Evolutionary conservation across 1,140 invertebrate species (phyloP).

Genomic region (Pseudobourletiella spinata): DNA sequence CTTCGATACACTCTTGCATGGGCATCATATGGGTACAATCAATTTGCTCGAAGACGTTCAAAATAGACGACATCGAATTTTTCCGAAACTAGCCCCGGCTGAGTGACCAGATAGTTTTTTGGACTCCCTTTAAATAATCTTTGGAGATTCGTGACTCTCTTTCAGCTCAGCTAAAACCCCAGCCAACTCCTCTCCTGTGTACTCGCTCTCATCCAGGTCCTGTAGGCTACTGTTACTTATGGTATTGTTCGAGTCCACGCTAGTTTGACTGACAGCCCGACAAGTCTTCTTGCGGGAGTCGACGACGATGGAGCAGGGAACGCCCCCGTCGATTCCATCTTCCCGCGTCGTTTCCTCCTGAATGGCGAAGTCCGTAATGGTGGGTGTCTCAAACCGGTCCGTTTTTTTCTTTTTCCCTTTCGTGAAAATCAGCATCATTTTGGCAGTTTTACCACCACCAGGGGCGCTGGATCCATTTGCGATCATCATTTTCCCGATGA

Average conservation of each 20-base stretch:
- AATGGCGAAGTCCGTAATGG: not conserved
- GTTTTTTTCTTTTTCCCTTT: not conserved
- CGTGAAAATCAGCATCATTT: not conserved
- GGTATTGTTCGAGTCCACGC: slow-evolving; percentile 25
- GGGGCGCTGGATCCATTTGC: not conserved
- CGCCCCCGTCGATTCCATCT: not conserved
- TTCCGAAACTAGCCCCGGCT: no score
- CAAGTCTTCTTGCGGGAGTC: not conserved
- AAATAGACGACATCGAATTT: no score
- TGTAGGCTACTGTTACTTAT: slow-evolving; percentile 64
- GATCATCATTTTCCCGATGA: not conserved
- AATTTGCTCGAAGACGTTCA: no score
- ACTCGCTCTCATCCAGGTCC: slow-evolving; percentile 56
- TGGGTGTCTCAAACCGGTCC: not conserved
- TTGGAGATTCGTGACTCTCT: slow-evolving; percentile 25
- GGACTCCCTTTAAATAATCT: no score
- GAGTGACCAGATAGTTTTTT: no score
- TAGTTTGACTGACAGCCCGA: slow-evolving; percentile 15
- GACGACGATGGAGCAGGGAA: not conserved
- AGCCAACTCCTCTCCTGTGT: slow-evolving; percentile 53
- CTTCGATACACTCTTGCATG: no score
- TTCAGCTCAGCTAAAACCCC: slow-evolving; percentile 56
- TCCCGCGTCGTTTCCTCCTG: not conserved
- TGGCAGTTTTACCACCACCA: not conserved
- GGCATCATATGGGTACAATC: no score